phyloP scores from a whole-genome alignment of 1,140 invertebrate species.

The Reticulitermes speratus region DNA sequence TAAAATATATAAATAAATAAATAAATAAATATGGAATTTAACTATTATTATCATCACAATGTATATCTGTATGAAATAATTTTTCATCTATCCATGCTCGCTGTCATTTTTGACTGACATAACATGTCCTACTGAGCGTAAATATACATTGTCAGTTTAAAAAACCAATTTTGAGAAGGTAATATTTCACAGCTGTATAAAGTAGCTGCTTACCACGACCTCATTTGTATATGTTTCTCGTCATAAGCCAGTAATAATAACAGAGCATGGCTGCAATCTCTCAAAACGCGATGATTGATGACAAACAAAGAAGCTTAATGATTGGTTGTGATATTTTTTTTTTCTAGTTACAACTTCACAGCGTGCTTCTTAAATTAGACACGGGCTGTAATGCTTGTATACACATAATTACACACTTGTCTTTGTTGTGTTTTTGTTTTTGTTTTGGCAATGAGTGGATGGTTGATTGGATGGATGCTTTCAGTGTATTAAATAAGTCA shows the following conservation, averaged over 20 bases:
- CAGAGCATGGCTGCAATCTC: neutral
- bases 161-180: neutral
- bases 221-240: neutral
- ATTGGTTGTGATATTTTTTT: neutral
- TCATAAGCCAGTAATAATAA: neutral
- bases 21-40: too few relatives aligned
- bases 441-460: neutral
- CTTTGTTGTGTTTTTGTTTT: neutral
- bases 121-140: neutral
- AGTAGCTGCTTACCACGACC: neutral
- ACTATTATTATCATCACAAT: too few relatives aligned
- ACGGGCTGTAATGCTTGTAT: neutral
- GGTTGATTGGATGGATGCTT: neutral
- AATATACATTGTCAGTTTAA: neutral
- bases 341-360: neutral
- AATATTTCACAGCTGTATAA: neutral
- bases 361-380: neutral
- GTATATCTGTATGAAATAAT: too few relatives aligned
- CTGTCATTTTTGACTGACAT: neutral
- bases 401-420: constrained; percentile 11
- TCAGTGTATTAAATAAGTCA: neutral
- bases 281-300: neutral
- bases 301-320: neutral
- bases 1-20: too few relatives aligned
- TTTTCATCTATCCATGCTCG: too few relatives aligned